Evolutionary conservation across 2,888 invertebrate species (phyloP), one percentile per base, ranked within the genome.

Genomic region (Napeogenes inachia): DNA sequence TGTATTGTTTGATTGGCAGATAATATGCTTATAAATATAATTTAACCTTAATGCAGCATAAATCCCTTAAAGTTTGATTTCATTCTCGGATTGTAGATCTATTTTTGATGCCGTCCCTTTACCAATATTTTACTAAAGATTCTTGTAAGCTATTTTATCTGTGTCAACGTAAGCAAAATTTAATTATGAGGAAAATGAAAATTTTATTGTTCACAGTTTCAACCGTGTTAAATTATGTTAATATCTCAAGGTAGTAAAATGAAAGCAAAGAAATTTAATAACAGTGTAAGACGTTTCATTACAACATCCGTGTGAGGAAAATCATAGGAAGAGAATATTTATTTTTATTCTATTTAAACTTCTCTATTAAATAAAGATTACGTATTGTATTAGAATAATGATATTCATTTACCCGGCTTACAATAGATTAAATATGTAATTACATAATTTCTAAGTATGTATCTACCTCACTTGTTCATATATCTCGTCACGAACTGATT

Each of bases 401-500:
- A 42, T 42, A 12, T 38, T 8, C 3, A 42, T 42, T 42, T 42
- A 50, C 6, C 60, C 57, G 60, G 35, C 54, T 60, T 54, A 56
- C 55, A 59, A 42, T 46, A 59, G 54, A 59, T 62, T 63, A 61
- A 59, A 57, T 64, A 59, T 59, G 59, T 62, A 62, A 64, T 59
- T 53, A 55, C 54, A 38, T 59, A 21, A 61, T 57, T 60, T 59
- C 55, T 33, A 58, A 58, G 58, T 47, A 58, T 42, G 54, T 58
- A 46, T 42, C 58, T 62, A 47, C 58, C 58, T 59, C 56, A 35
- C 35, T 35, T 35, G 59, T 67, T 61, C 53, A 60, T 64, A 64
- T 59, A 46, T 62, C 47, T 56, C 64, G 62, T 62, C 59, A 59
- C 61, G 59, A 59, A 54, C 64, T 62, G 64, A 66, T 64, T 64